A percentile compares a stretch with the other conserved stretches of the same genome.
Conservation (phyloP, 2,113 vertebrate genomes). For the Silurus meridionalis region DNA sequence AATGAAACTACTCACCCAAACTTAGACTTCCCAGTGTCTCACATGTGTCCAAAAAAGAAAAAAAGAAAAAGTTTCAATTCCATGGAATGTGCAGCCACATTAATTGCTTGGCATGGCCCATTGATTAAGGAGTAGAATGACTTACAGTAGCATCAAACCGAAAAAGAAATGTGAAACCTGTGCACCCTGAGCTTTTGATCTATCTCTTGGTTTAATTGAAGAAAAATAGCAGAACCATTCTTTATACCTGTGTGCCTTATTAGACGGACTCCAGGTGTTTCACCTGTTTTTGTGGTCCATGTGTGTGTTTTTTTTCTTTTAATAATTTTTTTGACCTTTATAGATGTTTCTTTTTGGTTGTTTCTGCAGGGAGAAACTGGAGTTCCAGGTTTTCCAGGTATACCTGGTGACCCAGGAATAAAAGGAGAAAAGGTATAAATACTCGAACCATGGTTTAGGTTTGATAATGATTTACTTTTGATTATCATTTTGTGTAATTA, state of each 20-base stretch:
- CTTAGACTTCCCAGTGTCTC: background rate
- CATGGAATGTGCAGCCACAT: conserved; percentile 2
- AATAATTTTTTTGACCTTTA: background rate
- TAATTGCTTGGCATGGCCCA: conserved; percentile 16
- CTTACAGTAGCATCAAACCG: background rate
- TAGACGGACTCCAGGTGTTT: conserved; percentile 32
- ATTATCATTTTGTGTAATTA: background rate
- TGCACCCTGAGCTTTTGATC: conserved; percentile 17
- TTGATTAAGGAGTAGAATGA: background rate
- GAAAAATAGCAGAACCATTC: conserved; percentile 31
- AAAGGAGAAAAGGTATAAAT: conserved; percentile 79
- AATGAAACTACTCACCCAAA: background rate
- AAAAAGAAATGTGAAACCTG: background rate
- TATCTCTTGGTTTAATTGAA: conserved; percentile 26
- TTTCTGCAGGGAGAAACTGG: conserved; percentile 71
- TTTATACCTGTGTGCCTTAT: conserved; percentile 37
- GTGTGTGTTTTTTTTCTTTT: background rate
- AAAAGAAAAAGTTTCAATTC: background rate
- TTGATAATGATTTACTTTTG: background rate
- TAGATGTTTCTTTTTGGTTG: conserved; percentile 17
- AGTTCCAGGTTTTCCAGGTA: conserved; percentile 71
- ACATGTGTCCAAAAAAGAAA: conserved; percentile 8
- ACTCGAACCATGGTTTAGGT: background rate
- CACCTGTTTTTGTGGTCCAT: conserved; percentile 24
- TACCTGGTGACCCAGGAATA: conserved; percentile 70